A percentile compares a stretch with the other conserved stretches of the same genome.
Evolutionary conservation across 2,797 vertebrate species (phyloP).

Genomic region (Syngnathus acus): DNA sequence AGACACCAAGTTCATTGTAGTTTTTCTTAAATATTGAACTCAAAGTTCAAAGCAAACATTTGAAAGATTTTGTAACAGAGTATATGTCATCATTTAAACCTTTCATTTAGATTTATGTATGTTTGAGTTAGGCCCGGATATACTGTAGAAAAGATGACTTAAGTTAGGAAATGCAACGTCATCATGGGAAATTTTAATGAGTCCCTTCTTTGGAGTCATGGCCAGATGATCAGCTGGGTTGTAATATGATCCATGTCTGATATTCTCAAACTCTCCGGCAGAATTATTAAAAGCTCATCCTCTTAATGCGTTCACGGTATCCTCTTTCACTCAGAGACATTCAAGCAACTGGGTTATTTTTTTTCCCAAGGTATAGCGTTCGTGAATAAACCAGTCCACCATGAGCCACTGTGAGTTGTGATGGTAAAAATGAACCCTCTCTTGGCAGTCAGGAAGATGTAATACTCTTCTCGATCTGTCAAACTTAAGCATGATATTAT

Average conservation of each 20-base stretch:
- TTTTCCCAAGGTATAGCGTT: constrained; percentile 37
- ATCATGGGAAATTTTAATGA: neutral
- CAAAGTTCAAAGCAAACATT: constrained; percentile 8
- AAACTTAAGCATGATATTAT: constrained; percentile 56
- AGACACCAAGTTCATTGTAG: constrained; percentile 19
- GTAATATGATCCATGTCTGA: constrained; percentile 62
- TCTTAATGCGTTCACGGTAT: constrained; percentile 67
- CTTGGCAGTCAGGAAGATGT: constrained; percentile 34
- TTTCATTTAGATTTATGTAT: neutral
- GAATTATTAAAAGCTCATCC: constrained; percentile 73
- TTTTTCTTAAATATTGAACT: constrained; percentile 16
- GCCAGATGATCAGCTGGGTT: constrained; percentile 8
- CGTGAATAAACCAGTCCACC: constrained; percentile 17
- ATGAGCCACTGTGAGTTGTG: constrained; percentile 10
- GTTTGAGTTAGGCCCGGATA: neutral
- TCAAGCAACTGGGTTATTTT: constrained; percentile 23
- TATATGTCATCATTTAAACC: neutral
- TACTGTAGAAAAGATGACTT: neutral
- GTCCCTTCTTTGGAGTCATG: constrained; percentile 28
- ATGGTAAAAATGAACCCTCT: constrained; percentile 33
- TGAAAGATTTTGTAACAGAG: neutral
- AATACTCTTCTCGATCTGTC: constrained; percentile 55
- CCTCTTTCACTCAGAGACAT: constrained; percentile 50
- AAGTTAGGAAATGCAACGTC: neutral
- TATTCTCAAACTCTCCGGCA: constrained; percentile 63